Evolutionary conservation across 2,888 invertebrate genomes (phyloP).

Genomic region (Galerucella calmariensis): DNA sequence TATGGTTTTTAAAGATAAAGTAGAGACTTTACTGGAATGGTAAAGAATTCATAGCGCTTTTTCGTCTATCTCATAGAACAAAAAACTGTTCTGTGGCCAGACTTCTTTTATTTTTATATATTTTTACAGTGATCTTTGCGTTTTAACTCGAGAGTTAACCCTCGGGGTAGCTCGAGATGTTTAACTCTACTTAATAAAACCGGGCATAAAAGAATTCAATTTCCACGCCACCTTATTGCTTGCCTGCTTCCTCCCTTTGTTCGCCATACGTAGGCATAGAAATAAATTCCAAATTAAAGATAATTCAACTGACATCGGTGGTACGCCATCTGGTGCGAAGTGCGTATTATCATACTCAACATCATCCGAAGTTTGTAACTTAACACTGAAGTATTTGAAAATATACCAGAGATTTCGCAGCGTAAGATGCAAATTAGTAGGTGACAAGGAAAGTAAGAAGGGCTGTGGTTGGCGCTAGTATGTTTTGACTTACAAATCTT

Average conservation of each 20-base stretch:
- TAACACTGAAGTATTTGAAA: constrained; percentile 38
- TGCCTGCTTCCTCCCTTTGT: neutral
- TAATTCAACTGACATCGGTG: constrained; percentile 11
- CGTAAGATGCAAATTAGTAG: constrained; percentile 30
- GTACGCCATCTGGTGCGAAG: constrained; percentile 39
- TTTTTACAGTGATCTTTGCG: too few species aligned
- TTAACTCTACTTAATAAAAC: too few species aligned
- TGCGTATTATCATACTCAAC: constrained; percentile 49
- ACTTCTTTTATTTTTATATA: too few species aligned
- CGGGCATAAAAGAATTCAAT: neutral
- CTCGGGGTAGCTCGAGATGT: too few species aligned
- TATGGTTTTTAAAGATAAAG: too few species aligned
- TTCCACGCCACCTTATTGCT: neutral
- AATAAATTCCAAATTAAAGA: constrained; percentile 23
- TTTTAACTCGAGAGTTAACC: too few species aligned
- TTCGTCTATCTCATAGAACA: too few species aligned
- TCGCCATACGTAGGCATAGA: constrained; percentile 3
- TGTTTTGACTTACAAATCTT: constrained; percentile 38
- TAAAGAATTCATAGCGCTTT: too few species aligned
- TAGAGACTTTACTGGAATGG: too few species aligned
- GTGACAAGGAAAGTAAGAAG: neutral
- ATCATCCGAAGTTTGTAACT: constrained; percentile 48
- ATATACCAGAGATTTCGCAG: constrained; percentile 12
- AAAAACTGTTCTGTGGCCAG: too few species aligned
- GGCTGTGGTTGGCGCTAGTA: constrained; percentile 13